These are phyloP conservation scores for Drosophila pseudoobscura DNA, from an alignment of 1,140 invertebrate species.

Conservation along the genomic window DNA sequence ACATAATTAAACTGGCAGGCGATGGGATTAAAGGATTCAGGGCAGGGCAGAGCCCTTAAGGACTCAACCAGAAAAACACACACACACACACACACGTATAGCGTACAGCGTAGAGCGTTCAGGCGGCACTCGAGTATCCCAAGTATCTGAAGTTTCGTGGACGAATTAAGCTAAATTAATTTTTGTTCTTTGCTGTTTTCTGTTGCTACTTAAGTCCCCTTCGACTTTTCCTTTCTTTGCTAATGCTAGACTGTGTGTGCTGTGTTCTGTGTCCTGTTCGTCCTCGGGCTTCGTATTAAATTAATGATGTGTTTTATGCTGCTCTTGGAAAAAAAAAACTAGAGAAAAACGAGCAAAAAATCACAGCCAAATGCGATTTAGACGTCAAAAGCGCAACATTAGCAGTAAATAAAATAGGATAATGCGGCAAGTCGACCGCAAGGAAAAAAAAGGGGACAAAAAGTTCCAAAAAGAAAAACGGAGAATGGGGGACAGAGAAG, in stretches of 20 bases:
- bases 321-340: conserved; percentile 30
- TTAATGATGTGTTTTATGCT: conserved; percentile 80
- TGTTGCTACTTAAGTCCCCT: conserved; percentile 70
- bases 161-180: conserved; percentile 82
- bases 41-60: conserved; percentile 27
- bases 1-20: conserved; percentile 82
- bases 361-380: conserved; percentile 76
- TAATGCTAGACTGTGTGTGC: conserved; percentile 9
- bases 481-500: not conserved
- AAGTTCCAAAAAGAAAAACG: not conserved
- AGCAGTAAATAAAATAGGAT: conserved; percentile 81
- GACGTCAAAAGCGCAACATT: conserved; percentile 76
- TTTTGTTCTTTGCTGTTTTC: conserved; percentile 68
- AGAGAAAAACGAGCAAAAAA: conserved; percentile 43
- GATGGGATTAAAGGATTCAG: conserved; percentile 81
- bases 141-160: conserved; percentile 65
- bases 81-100: conserved; percentile 11
- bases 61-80: conserved; percentile 27
- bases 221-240: conserved; percentile 64
- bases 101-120: not conserved
- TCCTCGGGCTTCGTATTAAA: conserved; percentile 67
- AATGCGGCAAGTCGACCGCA: conserved; percentile 77
- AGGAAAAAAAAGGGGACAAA: conserved; percentile 25
- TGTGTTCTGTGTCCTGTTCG: conserved; percentile 14
- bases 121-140: conserved; percentile 44